Evolutionary conservation across 2,113 vertebrate genomes (phyloP).

Genomic region (Aphelocoma coerulescens): DNA sequence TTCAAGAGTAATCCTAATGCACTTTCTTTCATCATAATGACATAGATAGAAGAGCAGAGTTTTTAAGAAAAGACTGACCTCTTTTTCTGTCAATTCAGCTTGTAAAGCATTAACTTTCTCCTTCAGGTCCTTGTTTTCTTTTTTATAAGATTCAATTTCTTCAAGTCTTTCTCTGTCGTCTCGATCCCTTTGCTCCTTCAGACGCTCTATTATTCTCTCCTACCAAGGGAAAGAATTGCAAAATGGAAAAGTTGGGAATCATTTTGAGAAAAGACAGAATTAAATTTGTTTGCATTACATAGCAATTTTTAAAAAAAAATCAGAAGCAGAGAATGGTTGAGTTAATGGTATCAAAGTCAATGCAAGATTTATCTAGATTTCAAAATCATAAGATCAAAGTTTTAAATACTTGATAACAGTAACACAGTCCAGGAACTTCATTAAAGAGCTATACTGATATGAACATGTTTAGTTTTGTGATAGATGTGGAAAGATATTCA

Average conservation of each 20-base stretch:
- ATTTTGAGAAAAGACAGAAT: not conserved
- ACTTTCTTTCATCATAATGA: not conserved
- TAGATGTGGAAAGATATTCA: not conserved
- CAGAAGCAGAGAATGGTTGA: not conserved
- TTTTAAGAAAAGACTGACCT: constrained; percentile 78
- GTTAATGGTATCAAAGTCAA: not conserved
- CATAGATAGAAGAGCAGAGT: not conserved
- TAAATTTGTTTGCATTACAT: not conserved
- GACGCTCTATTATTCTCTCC: constrained; percentile 95
- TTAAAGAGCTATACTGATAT: not conserved
- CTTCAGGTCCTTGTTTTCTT: constrained; percentile 93
- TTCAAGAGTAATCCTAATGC: not conserved
- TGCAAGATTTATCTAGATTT: not conserved
- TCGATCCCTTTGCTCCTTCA: constrained; percentile 90
- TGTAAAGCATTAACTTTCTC: constrained; percentile 87
- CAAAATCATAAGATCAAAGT: not conserved
- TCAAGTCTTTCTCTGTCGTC: constrained; percentile 88
- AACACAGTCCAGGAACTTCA: not conserved
- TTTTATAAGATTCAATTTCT: constrained; percentile 89
- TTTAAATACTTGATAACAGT: not conserved
- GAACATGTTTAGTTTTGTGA: not conserved
- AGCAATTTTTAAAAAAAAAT: not conserved
- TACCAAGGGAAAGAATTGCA: constrained; percentile 47
- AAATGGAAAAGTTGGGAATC: not conserved
- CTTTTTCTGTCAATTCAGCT: constrained; percentile 94